These are phyloP conservation scores for Drosophila bunnanda DNA, from an alignment of 2,888 invertebrate species.

Conservation along the genomic window DNA sequence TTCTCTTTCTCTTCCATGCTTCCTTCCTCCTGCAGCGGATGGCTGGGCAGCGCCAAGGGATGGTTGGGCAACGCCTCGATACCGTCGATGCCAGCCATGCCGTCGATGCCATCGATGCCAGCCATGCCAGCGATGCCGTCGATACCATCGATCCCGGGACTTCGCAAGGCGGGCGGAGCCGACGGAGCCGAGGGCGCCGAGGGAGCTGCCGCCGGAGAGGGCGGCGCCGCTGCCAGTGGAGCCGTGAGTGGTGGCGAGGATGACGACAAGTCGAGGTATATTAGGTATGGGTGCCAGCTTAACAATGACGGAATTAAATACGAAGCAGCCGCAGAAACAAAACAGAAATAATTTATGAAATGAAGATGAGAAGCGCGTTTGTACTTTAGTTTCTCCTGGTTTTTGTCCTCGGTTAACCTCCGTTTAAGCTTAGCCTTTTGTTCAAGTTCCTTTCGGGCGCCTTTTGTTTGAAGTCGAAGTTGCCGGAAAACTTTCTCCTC, in stretches of 20 bases:
- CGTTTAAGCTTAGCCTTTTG: constrained; percentile 31
- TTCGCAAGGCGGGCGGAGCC: constrained; percentile 87
- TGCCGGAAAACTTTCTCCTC: constrained; percentile 10
- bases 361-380: constrained; percentile 57
- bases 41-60: constrained; percentile 94
- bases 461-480: constrained; percentile 37
- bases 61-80: constrained; percentile 88
- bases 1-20: background rate
- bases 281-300: constrained; percentile 88
- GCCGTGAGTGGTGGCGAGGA: constrained; percentile 87
- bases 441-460: constrained; percentile 26
- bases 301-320: constrained; percentile 85
- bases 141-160: constrained; percentile 88
- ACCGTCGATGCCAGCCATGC: constrained; percentile 85
- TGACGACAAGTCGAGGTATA: constrained; percentile 95
- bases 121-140: constrained; percentile 83
- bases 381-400: constrained; percentile 47
- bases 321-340: constrained; percentile 53
- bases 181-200: constrained; percentile 82
- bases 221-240: constrained; percentile 64
- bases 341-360: constrained; percentile 25
- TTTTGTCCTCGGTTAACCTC: constrained; percentile 31
- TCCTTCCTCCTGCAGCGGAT: constrained; percentile 86
- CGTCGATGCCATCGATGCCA: constrained; percentile 85
- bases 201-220: constrained; percentile 66